Percentiles rank a stretch among this genome's conserved stretches.
These are phyloP conservation scores for Heteromurus nitidus DNA, from an alignment of 2,888 invertebrate species.

Conservation along the genomic window DNA sequence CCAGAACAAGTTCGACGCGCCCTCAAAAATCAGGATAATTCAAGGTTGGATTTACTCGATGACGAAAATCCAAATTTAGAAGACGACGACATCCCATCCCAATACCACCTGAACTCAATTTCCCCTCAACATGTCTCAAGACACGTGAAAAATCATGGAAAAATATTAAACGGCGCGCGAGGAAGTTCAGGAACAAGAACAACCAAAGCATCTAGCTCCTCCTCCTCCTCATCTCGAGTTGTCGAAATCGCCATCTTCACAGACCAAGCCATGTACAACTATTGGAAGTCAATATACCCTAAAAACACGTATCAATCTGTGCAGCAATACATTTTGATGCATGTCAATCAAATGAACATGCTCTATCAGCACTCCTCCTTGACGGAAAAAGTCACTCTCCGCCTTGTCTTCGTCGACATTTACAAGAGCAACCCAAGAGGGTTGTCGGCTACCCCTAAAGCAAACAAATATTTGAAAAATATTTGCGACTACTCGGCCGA, in stretches of 20 bases:
- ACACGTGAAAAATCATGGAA: background rate
- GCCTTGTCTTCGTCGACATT: slow-evolving; percentile 61
- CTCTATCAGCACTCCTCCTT: slow-evolving; percentile 61
- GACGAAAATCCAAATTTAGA: background rate
- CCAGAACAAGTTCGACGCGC: background rate
- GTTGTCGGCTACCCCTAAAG: slow-evolving; percentile 25
- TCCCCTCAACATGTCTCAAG: background rate
- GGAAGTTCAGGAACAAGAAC: background rate
- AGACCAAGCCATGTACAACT: slow-evolving; percentile 40
- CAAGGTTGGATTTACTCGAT: background rate
- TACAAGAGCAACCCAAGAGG: slow-evolving; percentile 22
- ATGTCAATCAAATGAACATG: slow-evolving; percentile 65
- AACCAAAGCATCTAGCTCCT: background rate
- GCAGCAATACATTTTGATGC: slow-evolving; percentile 33
- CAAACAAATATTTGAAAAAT: slow-evolving; percentile 54
- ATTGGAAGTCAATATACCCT: slow-evolving; percentile 41
- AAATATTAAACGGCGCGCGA: too few species aligned
- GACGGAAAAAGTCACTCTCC: slow-evolving; percentile 39
- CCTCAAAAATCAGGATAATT: background rate
- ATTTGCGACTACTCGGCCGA: slow-evolving; percentile 61
- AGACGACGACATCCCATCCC: background rate
- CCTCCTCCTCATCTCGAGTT: slow-evolving; percentile 25
- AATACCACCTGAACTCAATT: slow-evolving; percentile 2
- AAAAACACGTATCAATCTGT: slow-evolving; percentile 40
- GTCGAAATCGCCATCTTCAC: slow-evolving; percentile 67